These are phyloP conservation scores for Drosophila pseudotakahashii DNA, from an alignment of 2,888 invertebrate species.

Conservation along the genomic window DNA sequence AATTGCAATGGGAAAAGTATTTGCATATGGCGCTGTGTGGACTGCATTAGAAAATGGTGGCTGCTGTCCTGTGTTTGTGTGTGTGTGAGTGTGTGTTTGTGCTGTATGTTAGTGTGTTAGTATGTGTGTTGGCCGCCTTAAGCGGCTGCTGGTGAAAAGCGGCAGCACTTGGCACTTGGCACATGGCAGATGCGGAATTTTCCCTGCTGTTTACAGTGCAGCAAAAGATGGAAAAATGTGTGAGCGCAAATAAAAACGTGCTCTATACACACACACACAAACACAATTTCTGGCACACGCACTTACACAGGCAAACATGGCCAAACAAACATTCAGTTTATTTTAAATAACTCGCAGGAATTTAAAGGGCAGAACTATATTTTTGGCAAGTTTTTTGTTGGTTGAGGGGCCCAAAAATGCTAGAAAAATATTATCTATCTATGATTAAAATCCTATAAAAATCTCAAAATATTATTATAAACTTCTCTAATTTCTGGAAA, in stretches of 20 bases:
- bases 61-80: neutral
- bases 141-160: constrained; percentile 59
- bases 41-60: constrained; percentile 50
- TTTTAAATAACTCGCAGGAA: constrained; percentile 14
- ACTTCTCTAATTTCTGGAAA: too few species aligned
- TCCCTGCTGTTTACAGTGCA: constrained; percentile 48
- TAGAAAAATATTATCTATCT: too few species aligned
- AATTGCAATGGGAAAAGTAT: constrained; percentile 68
- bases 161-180: constrained; percentile 64
- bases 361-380: neutral
- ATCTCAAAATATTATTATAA: too few species aligned
- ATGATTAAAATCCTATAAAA: too few species aligned
- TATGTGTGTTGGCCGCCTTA: constrained; percentile 49
- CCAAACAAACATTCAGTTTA: constrained; percentile 4
- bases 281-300: neutral
- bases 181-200: constrained; percentile 52
- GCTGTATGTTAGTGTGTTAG: neutral
- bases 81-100: constrained; percentile 14
- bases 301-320: constrained; percentile 13
- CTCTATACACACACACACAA: constrained; percentile 25
- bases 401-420: too few species aligned
- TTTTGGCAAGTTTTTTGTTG: neutral
- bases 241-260: constrained; percentile 54
- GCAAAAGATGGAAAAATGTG: constrained; percentile 59
- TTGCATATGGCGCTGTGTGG: constrained; percentile 65